Evolutionary conservation across 2,113 vertebrate species (phyloP), one percentile per base, ranked within the genome.

Genomic region (Macaca nemestrina): DNA sequence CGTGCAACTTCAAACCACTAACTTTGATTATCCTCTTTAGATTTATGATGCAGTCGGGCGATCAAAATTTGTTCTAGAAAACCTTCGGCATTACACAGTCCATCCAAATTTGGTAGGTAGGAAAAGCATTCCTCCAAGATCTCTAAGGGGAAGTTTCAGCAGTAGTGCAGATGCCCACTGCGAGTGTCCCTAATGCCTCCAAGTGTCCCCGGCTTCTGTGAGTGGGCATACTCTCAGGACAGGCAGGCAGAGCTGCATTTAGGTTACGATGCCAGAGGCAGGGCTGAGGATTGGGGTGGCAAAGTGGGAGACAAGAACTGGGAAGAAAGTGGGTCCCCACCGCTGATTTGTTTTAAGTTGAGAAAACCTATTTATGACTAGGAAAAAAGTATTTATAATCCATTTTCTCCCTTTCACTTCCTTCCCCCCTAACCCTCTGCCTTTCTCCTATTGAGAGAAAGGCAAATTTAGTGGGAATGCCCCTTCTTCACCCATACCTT

Each of bases 21-120:
- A 97, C 87, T 95, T 18, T 90, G 61, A n/a, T 93, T 79, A 45
- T 95, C 96, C 59, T 93, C 72, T 96, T 92, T 82, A 98, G 97
- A 57, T 90, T 59, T 78, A 50, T 75, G 84, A 95, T 38, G 8
- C 6, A 45, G 38, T n/a, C 0, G 48, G 73, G 5, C 96, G 30
- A 59, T 97, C 97, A 38, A 96, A 96, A 82, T 98, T 96, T 96
- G 93, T 95, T 76, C 79, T 96, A 20, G 5, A 90, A 82, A 97
- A 98, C 25, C 90, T 97, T 81, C 94, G 0, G 25, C 4, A 96
- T 78, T 97, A 96, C 25, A 22, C 68, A 1, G 48, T 59, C 52
- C 97, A 90, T 80, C 97, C 98, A 80, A 86, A 98, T 76, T 40
- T 98, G 98, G 98, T 98, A 98, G 73, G 98, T 98, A 38, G 68